Evolutionary conservation across 2,113 vertebrate genomes (phyloP).

Genomic region (Neoarius graeffei): DNA sequence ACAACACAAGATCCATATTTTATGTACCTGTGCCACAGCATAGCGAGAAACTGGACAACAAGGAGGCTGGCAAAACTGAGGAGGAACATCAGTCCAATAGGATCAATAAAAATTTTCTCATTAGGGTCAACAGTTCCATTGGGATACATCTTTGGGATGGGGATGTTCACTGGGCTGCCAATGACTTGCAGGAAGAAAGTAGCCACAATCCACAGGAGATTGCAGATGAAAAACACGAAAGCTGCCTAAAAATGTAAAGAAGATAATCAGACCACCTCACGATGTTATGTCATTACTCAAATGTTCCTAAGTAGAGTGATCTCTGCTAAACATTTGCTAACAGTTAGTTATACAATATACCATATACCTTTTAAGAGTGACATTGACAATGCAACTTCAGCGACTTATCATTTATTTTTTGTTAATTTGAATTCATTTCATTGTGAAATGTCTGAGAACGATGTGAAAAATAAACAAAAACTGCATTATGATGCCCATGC

Average conservation of each 20-base stretch:
- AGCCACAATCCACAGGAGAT: constrained; percentile 68
- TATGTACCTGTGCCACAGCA: constrained; percentile 64
- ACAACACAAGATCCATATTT: not conserved
- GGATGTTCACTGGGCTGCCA: constrained; percentile 39
- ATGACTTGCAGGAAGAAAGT: constrained; percentile 66
- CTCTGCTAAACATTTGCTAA: not conserved
- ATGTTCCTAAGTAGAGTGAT: not conserved
- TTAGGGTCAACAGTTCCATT: not conserved
- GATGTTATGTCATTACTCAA: no score
- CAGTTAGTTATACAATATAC: not conserved
- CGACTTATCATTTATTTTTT: not conserved
- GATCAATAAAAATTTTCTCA: not conserved
- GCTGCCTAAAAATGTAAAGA: constrained; percentile 54
- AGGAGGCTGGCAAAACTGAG: constrained; percentile 24
- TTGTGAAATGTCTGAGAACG: not conserved
- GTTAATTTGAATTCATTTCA: not conserved
- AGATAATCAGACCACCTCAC: not conserved
- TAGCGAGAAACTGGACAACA: constrained; percentile 29
- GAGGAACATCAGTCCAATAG: constrained; percentile 43
- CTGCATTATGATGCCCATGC: not conserved
- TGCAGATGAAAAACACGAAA: constrained; percentile 68
- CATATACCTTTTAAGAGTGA: not conserved
- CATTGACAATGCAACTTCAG: not conserved
- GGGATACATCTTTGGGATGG: constrained; percentile 34
- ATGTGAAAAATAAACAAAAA: not conserved